These are phyloP conservation scores for Microctenopoma lineatum DNA, from an alignment of 2,797 vertebrate genomes.

Conservation along the genomic window DNA sequence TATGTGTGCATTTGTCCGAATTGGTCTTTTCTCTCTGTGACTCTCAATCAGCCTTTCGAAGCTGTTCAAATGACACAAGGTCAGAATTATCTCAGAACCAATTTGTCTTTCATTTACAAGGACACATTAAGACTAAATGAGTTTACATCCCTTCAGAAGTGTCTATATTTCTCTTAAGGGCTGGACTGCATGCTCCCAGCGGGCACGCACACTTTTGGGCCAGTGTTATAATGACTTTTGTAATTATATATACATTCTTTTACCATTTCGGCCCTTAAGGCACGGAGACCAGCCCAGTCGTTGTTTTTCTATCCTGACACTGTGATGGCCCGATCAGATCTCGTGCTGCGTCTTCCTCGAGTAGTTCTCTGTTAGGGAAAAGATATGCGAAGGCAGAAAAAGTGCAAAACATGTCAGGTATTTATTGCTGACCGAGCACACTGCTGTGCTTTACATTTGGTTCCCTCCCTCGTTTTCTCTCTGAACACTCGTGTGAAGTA, in stretches of 20 bases:
- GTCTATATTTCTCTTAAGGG: not conserved
- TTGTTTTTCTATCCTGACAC: too few species aligned
- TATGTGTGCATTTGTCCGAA: slow-evolving; percentile 23
- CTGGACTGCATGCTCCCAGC: too few species aligned
- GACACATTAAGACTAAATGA: slow-evolving; percentile 46
- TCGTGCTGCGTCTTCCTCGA: too few species aligned
- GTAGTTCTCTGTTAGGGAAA: slow-evolving; percentile 8
- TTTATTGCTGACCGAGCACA: slow-evolving; percentile 66
- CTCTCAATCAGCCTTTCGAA: slow-evolving; percentile 38
- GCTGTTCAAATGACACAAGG: slow-evolving; percentile 43
- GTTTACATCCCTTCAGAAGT: slow-evolving; percentile 26
- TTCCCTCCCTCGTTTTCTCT: slow-evolving; percentile 15
- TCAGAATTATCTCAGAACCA: slow-evolving; percentile 54
- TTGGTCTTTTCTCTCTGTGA: slow-evolving; percentile 29
- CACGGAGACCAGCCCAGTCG: too few species aligned
- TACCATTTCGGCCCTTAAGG: too few species aligned
- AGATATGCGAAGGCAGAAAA: slow-evolving; percentile 45
- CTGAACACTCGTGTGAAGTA: slow-evolving; percentile 41
- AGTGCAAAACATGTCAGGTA: slow-evolving; percentile 48
- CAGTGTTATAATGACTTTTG: not conserved
- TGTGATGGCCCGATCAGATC: too few species aligned
- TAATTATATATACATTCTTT: not conserved
- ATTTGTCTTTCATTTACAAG: slow-evolving; percentile 57
- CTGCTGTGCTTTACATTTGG: slow-evolving; percentile 26
- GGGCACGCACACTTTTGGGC: too few species aligned